Conservation (phyloP, 1,140 invertebrate species). For the Pogonognathellus flavescens region DNA sequence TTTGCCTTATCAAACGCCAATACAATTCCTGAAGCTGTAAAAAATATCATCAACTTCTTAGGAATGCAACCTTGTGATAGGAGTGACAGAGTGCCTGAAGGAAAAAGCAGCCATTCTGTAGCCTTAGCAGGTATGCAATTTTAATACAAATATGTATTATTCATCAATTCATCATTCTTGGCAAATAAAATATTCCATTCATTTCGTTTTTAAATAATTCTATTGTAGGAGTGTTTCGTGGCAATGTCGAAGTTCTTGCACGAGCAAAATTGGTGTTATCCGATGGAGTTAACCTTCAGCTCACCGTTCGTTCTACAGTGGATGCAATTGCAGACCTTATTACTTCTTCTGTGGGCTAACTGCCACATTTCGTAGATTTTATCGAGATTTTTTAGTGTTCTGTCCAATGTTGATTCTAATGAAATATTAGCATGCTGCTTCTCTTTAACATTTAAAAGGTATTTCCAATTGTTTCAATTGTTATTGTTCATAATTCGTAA, state of each 20-base stretch:
- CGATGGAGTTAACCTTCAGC: slow-evolving; percentile 81
- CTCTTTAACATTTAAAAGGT: neutral
- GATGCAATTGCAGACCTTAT: slow-evolving; percentile 84
- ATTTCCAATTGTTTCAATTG: neutral
- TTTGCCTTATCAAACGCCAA: slow-evolving; percentile 86
- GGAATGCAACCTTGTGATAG: slow-evolving; percentile 90
- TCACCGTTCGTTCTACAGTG: slow-evolving; percentile 76
- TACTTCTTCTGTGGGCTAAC: slow-evolving; percentile 86
- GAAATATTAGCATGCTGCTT: neutral
- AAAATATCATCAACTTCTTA: slow-evolving; percentile 87
- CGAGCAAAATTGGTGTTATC: slow-evolving; percentile 85
- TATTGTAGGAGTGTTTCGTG: slow-evolving; percentile 82
- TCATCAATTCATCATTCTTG: too few species aligned
- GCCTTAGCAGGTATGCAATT: slow-evolving; percentile 77
- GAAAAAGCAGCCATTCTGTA: slow-evolving; percentile 85
- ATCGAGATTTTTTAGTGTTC: too few species aligned
- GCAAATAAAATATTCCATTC: slow-evolving; percentile 16
- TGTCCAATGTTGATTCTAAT: too few species aligned
- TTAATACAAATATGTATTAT: slow-evolving; percentile 9
- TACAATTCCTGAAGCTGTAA: slow-evolving; percentile 87
- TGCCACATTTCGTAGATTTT: too few species aligned
- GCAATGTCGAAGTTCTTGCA: slow-evolving; percentile 90
- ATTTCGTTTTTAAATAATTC: slow-evolving; percentile 1
- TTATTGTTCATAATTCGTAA: neutral
- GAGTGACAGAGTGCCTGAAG: slow-evolving; percentile 87